phyloP scores from a whole-genome alignment of 2,888 invertebrate genomes.

The Philereme vetulata region DNA sequence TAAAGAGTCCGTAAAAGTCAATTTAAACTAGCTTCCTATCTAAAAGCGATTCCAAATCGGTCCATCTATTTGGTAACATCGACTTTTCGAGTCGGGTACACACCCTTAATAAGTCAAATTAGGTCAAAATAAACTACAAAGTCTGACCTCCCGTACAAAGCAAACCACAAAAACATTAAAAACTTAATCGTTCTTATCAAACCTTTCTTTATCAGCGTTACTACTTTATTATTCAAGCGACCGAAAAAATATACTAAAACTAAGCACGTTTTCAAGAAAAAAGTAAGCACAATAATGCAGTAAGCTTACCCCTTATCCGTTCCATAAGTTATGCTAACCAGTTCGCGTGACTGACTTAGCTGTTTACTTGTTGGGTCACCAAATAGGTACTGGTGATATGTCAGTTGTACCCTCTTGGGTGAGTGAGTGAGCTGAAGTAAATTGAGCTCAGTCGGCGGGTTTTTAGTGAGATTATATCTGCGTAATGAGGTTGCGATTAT shows the following conservation, averaged over 20 bases:
- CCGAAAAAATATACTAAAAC: constrained; percentile 49
- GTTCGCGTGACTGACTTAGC: constrained; percentile 56
- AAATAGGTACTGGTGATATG: constrained; percentile 17
- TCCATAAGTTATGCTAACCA: constrained; percentile 73
- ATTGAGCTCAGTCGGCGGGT: constrained; percentile 22
- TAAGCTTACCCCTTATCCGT: constrained; percentile 66
- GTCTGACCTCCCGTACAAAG: constrained; percentile 12
- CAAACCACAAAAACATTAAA: constrained; percentile 28
- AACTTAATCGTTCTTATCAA: constrained; percentile 32
- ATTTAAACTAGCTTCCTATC: no score
- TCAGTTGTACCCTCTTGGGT: constrained; percentile 19
- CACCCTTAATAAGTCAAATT: neutral
- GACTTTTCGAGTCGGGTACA: no score
- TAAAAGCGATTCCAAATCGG: no score
- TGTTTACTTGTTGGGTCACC: constrained; percentile 30
- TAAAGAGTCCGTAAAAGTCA: no score
- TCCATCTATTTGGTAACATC: no score
- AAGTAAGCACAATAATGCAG: constrained; percentile 61
- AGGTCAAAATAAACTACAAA: constrained; percentile 18
- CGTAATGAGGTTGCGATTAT: neutral
- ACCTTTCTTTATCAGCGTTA: constrained; percentile 33
- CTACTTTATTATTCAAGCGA: constrained; percentile 41
- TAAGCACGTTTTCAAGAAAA: constrained; percentile 56
- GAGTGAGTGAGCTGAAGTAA: constrained; percentile 27
- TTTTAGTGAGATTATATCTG: constrained; percentile 16